A percentile compares a stretch with the other conserved stretches of the same genome.
Evolutionary conservation across 2,113 vertebrate species (phyloP).

Genomic region (Xiphophorus couchianus): DNA sequence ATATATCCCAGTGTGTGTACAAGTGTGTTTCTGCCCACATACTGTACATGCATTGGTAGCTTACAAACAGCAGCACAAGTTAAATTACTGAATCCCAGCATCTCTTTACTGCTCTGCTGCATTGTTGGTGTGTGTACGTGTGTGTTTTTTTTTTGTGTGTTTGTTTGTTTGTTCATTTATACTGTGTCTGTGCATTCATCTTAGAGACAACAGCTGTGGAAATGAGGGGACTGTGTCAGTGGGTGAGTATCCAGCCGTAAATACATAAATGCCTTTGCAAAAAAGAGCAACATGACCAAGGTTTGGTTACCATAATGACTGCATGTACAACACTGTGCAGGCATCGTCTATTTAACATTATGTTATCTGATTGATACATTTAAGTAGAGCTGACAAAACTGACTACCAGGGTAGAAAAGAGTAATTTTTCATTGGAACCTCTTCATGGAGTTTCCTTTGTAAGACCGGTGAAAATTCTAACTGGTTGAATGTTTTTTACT

Average conservation of each 20-base stretch:
- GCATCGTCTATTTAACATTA: background rate
- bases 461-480: background rate
- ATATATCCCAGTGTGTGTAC: conserved; percentile 12
- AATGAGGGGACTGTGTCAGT: conserved; percentile 47
- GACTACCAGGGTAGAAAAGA: too few relatives aligned
- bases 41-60: conserved; percentile 52
- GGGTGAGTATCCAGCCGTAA: conserved; percentile 26
- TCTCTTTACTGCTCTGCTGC: conserved; percentile 58
- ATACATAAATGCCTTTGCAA: conserved; percentile 16
- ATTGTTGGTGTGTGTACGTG: background rate
- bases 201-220: conserved; percentile 15
- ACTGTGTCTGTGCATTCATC: conserved; percentile 4
- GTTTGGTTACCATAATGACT: conserved; percentile 27
- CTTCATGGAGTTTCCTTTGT: background rate
- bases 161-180: conserved; percentile 8
- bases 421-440: background rate
- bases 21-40: conserved; percentile 34
- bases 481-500: background rate
- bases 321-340: conserved; percentile 13
- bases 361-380: background rate
- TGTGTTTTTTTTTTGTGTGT: too few relatives aligned
- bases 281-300: conserved; percentile 6
- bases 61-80: conserved; percentile 66
- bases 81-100: conserved; percentile 72
- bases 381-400: background rate